Percentiles rank a stretch among this genome's conserved stretches.
Evolutionary conservation across 23 tunicate species (phyloP).

Genomic region (Aplidium turbinatum): DNA sequence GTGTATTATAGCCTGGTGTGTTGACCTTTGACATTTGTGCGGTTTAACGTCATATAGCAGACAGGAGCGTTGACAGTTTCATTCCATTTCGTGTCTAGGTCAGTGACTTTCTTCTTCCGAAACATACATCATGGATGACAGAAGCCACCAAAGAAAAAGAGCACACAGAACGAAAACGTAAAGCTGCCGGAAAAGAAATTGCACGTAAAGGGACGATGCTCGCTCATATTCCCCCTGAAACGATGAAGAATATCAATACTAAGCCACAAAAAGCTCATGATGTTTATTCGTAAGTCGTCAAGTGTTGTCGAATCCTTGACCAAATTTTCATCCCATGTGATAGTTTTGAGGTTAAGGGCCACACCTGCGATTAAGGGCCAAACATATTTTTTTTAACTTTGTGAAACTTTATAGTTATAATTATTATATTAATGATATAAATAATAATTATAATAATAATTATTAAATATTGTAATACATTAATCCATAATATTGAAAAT

Average conservation of each 20-base stretch:
- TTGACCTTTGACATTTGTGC: too few species aligned
- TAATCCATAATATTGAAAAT: neutral
- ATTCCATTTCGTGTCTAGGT: neutral
- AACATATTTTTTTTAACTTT: neutral
- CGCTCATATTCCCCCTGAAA: slow-evolving; percentile 46
- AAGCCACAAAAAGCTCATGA: slow-evolving; percentile 19
- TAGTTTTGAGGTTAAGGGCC: neutral
- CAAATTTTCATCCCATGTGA: too few species aligned
- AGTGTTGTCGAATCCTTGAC: neutral
- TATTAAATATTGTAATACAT: neutral
- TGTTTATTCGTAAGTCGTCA: slow-evolving; percentile 37
- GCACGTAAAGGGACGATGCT: slow-evolving; percentile 4
- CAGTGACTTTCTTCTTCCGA: slow-evolving; percentile 18
- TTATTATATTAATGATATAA: too few species aligned
- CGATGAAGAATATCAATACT: slow-evolving; percentile 19
- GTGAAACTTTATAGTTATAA: too few species aligned
- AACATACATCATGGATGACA: slow-evolving; percentile 7
- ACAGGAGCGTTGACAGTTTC: too few species aligned
- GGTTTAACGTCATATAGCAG: too few species aligned
- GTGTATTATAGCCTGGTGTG: too few species aligned
- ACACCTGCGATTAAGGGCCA: neutral
- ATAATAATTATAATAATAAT: too few species aligned
- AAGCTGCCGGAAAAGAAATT: slow-evolving; percentile 1
- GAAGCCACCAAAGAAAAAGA: slow-evolving; percentile 40
- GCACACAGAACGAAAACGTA: slow-evolving; percentile 6